phyloP scores from a whole-genome alignment of 2,797 vertebrate species.

The Clarias laeviceps region DNA sequence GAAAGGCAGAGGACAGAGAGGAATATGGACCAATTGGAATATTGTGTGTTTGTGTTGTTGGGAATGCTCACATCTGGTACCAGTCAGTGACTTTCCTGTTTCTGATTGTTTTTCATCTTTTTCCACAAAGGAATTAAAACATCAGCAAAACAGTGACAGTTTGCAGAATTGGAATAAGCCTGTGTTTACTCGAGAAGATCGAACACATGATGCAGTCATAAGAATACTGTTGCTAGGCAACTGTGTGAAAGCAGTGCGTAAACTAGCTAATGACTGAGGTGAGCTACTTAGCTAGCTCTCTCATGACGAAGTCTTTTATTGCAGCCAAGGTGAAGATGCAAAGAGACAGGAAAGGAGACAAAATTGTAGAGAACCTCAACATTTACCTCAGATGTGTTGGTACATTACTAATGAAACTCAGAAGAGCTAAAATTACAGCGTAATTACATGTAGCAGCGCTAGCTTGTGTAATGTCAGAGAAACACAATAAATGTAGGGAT shows the following conservation, averaged over 20 bases:
- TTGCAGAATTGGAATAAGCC: neutral
- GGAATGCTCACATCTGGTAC: neutral
- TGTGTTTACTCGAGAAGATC: neutral
- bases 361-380: neutral
- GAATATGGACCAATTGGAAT: neutral
- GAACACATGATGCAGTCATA: neutral
- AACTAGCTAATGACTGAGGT: neutral
- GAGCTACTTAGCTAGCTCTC: neutral
- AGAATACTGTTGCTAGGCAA: constrained; percentile 2
- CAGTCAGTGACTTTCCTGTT: neutral
- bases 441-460: neutral
- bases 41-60: neutral
- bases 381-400: constrained; percentile 1
- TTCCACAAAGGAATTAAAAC: neutral
- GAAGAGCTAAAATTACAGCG: neutral
- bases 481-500: neutral
- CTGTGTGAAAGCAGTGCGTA: neutral
- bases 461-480: neutral
- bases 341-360: neutral
- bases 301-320: neutral
- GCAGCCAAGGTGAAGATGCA: neutral
- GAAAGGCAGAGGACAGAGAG: neutral
- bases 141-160: neutral
- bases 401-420: neutral
- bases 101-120: neutral